phyloP scores from a whole-genome alignment of 2,113 vertebrate genomes.

The Etheostoma spectabile region DNA sequence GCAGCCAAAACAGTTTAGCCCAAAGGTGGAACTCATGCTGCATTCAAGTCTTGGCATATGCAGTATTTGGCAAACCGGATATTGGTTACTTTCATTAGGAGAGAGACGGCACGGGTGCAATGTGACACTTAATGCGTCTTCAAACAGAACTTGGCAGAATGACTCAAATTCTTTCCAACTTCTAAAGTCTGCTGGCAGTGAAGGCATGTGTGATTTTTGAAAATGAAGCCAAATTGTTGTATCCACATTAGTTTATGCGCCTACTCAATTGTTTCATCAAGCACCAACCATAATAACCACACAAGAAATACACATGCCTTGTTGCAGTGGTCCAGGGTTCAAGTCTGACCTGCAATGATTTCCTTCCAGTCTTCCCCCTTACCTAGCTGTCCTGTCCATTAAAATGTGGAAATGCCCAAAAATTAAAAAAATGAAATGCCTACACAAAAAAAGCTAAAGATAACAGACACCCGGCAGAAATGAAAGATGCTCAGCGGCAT shows the following conservation, averaged over 20 bases:
- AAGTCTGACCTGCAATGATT: no score
- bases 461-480: no score
- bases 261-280: not conserved
- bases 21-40: slow-evolving; percentile 38
- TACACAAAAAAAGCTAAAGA: no score
- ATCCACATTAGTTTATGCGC: not conserved
- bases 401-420: no score
- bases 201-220: not conserved
- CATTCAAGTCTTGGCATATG: slow-evolving; percentile 17
- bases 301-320: no score
- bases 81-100: slow-evolving; percentile 7
- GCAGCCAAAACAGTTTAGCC: not conserved
- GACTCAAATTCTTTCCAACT: not conserved
- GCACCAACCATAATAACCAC: not conserved
- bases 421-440: no score
- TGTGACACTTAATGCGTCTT: slow-evolving; percentile 8
- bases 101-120: not conserved
- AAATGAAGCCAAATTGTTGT: slow-evolving; percentile 2
- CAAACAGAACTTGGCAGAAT: slow-evolving; percentile 22
- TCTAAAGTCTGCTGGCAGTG: slow-evolving; percentile 12
- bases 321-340: no score
- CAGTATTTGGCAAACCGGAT: not conserved
- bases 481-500: no score
- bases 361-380: no score
- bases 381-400: no score